phyloP scores from a whole-genome alignment of 2,888 invertebrate genomes.

The Brachynemurus nebulosus region DNA sequence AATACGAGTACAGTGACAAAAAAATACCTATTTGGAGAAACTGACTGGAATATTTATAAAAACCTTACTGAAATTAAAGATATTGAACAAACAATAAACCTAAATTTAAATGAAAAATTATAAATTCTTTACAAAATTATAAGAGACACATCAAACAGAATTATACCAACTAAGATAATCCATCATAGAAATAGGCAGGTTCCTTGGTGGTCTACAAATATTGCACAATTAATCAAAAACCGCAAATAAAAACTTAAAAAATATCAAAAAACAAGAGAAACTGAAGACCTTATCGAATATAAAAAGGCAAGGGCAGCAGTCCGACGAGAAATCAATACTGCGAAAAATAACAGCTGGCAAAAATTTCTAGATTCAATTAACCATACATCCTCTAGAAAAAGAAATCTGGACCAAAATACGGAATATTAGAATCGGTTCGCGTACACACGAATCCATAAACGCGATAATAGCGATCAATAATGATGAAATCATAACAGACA shows the following conservation, averaged over 20 bases:
- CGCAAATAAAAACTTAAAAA: background rate
- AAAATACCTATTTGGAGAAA: constrained; percentile 16
- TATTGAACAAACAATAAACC: too few relatives aligned
- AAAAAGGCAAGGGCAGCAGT: constrained; percentile 10
- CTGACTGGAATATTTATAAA: constrained; percentile 11
- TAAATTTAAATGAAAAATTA: background rate
- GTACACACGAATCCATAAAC: background rate
- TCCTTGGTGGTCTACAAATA: constrained; percentile 3
- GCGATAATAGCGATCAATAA: background rate
- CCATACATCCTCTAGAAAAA: background rate
- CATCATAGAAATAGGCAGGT: background rate
- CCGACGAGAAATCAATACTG: constrained; percentile 1
- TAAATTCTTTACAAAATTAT: background rate
- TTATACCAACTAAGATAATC: background rate
- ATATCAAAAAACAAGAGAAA: constrained; percentile 5
- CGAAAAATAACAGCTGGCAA: constrained; percentile 9
- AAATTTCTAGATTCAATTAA: background rate
- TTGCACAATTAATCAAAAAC: background rate
- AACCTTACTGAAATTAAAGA: background rate
- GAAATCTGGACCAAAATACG: background rate
- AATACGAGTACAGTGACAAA: background rate
- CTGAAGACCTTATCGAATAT: constrained; percentile 6
- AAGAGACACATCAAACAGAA: background rate
- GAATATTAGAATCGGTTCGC: background rate
- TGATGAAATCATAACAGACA: background rate